Evolutionary conservation across 2,888 invertebrate species (phyloP).

Genomic region (Noctua pronuba): DNA sequence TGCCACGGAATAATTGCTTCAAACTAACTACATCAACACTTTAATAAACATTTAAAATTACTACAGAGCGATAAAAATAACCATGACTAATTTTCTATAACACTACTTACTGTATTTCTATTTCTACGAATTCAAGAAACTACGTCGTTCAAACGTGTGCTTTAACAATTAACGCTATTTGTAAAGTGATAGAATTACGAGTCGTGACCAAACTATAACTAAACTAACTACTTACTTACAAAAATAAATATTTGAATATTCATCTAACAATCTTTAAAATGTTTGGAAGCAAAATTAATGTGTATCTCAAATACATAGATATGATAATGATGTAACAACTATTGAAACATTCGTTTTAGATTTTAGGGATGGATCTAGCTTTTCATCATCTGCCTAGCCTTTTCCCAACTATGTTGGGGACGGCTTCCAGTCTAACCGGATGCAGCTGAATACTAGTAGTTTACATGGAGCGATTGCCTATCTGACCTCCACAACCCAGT

Average conservation of each 20-base stretch:
- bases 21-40: slow-evolving; percentile 35
- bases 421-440: too few relatives aligned
- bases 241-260: slow-evolving; percentile 9
- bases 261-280: not conserved
- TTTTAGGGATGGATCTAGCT: not conserved
- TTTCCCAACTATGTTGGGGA: too few relatives aligned
- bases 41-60: slow-evolving; percentile 37
- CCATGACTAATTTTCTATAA: slow-evolving; percentile 37
- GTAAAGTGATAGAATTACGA: slow-evolving; percentile 3
- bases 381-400: too few relatives aligned
- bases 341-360: not conserved
- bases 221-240: not conserved
- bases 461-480: too few relatives aligned
- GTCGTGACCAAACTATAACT: slow-evolving; percentile 19
- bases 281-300: slow-evolving; percentile 20
- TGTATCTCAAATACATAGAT: not conserved
- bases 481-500: too few relatives aligned
- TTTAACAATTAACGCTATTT: slow-evolving; percentile 19
- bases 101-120: slow-evolving; percentile 27
- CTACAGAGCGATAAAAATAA: slow-evolving; percentile 38
- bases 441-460: too few relatives aligned
- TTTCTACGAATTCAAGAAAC: slow-evolving; percentile 31
- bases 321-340: not conserved
- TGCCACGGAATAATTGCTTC: not conserved
- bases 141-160: slow-evolving; percentile 34